These are phyloP conservation scores for Fistularia tabacaria DNA, from an alignment of 2,797 vertebrate species.

Conservation along the genomic window DNA sequence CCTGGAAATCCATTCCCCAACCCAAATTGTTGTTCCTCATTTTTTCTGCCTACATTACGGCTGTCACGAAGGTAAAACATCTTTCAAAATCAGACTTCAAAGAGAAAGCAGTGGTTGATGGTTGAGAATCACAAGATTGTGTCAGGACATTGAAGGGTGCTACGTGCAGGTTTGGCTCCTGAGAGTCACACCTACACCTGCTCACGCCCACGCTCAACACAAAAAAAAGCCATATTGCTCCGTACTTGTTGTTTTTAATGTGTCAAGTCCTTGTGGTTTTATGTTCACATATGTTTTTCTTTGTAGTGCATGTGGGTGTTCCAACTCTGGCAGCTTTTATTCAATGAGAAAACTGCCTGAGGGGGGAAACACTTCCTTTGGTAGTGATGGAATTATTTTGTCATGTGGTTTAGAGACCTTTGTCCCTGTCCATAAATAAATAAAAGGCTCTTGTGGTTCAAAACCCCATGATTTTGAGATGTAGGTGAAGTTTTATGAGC, in stretches of 20 bases:
- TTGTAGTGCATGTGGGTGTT: conserved; percentile 19
- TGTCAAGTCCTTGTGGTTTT: conserved; percentile 22
- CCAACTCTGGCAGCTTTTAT: conserved; percentile 18
- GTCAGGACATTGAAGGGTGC: conserved; percentile 25
- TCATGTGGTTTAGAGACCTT: too few species aligned
- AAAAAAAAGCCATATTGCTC: conserved; percentile 21
- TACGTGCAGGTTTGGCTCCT: conserved; percentile 9
- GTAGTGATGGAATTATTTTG: too few species aligned
- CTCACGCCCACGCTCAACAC: conserved; percentile 18
- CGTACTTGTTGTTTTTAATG: conserved; percentile 28
- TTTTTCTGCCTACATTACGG: conserved; percentile 49
- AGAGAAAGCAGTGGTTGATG: conserved; percentile 45
- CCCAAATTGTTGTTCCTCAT: conserved; percentile 35
- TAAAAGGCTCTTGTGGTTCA: too few species aligned
- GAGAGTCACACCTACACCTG: conserved; percentile 25
- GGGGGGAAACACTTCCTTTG: not conserved
- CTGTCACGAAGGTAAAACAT: conserved; percentile 46
- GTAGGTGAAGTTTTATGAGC: too few species aligned
- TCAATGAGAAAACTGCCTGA: conserved; percentile 19
- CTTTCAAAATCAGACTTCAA: conserved; percentile 47
- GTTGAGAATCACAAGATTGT: conserved; percentile 31
- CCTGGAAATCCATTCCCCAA: conserved; percentile 28
- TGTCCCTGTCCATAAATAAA: too few species aligned
- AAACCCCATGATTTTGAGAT: too few species aligned
- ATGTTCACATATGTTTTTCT: conserved; percentile 26